Evolutionary conservation across 2,797 vertebrate genomes (phyloP).

Genomic region (Halcyon chelicuti): DNA sequence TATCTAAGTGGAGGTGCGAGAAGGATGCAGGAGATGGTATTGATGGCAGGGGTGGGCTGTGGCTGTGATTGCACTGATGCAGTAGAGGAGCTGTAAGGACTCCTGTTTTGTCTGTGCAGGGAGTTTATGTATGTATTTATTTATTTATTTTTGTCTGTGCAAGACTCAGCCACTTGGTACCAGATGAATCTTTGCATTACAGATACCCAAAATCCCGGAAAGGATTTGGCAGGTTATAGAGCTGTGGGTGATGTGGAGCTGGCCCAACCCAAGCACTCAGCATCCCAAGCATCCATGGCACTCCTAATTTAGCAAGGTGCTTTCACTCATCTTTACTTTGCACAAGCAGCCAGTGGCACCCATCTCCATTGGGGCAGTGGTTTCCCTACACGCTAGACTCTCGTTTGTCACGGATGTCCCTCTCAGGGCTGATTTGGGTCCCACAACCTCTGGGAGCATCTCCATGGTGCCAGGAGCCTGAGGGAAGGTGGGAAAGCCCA

Average conservation of each 20-base stretch:
- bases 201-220: neutral
- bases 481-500: neutral
- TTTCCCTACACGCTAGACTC: neutral
- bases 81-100: neutral
- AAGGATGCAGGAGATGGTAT: neutral
- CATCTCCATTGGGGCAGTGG: neutral
- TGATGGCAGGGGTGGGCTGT: neutral
- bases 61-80: neutral
- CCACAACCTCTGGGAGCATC: neutral
- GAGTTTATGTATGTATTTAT: neutral
- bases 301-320: neutral
- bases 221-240: neutral
- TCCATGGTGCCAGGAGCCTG: neutral
- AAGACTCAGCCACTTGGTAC: neutral
- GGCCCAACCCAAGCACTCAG: neutral
- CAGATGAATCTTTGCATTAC: neutral
- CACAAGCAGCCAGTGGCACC: neutral
- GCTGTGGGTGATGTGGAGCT: neutral
- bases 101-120: neutral
- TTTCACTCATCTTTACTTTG: neutral
- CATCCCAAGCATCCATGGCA: neutral
- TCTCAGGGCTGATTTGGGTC: rapidly evolving
- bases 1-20: rapidly evolving
- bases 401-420: neutral
- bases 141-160: neutral